A percentile compares a stretch with the other conserved stretches of the same genome.
These are phyloP conservation scores for Hecatera dysodea DNA, from an alignment of 2,888 invertebrate species.

Conservation along the genomic window DNA sequence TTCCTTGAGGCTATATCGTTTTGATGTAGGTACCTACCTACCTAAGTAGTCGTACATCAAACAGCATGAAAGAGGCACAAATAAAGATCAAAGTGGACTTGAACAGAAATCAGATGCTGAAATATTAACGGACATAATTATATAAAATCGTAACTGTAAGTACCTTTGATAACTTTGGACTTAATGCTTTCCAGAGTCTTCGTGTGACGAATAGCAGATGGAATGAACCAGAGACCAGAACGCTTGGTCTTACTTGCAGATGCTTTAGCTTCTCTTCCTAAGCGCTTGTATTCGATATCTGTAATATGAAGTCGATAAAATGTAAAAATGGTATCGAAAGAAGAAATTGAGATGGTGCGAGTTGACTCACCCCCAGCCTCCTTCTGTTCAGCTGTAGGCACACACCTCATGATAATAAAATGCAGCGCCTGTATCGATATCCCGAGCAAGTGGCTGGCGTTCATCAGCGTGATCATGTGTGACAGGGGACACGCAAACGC, in stretches of 20 bases:
- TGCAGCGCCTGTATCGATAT: slow-evolving; percentile 88
- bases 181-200: slow-evolving; percentile 89
- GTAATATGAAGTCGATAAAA: too few relatives aligned
- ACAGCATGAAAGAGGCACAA: background rate
- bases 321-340: too few relatives aligned
- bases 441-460: slow-evolving; percentile 89
- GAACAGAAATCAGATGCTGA: slow-evolving; percentile 1
- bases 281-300: slow-evolving; percentile 89
- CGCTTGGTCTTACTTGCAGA: slow-evolving; percentile 81
- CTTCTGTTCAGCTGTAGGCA: slow-evolving; percentile 89
- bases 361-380: slow-evolving; percentile 85
- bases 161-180: slow-evolving; percentile 87
- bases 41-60: background rate
- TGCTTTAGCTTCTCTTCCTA: slow-evolving; percentile 82
- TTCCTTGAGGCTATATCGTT: background rate
- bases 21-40: background rate
- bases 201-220: slow-evolving; percentile 87
- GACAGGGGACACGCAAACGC: slow-evolving; percentile 92
- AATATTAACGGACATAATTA: background rate
- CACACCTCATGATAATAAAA: slow-evolving; percentile 89
- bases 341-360: too few relatives aligned
- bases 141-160: background rate
- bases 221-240: slow-evolving; percentile 88
- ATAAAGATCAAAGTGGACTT: background rate
- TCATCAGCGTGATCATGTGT: slow-evolving; percentile 91